Conservation (phyloP, 2,888 invertebrate genomes). For the Catocala nupta region DNA sequence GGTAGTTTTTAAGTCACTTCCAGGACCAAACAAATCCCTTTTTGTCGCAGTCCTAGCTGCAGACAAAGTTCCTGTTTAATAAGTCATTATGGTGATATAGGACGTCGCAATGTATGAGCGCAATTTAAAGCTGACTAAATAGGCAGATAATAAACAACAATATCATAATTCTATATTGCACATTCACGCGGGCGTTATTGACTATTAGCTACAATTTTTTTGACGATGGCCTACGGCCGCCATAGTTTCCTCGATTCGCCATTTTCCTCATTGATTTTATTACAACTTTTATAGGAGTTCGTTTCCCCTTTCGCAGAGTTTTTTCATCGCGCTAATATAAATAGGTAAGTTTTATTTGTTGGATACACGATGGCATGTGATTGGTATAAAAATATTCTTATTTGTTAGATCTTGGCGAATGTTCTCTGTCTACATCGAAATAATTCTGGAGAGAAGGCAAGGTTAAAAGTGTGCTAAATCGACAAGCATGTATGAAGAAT, state of each 20-base stretch:
- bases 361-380: background rate
- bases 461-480: no score
- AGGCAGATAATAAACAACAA: background rate
- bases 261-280: slow-evolving; percentile 15
- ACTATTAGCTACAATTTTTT: background rate
- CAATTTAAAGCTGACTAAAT: no score
- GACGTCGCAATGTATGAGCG: no score
- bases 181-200: background rate
- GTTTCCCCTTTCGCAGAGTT: slow-evolving; percentile 5
- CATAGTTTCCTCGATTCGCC: slow-evolving; percentile 1
- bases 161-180: background rate
- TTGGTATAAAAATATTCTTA: background rate
- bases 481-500: no score
- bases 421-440: no score
- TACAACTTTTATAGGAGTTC: slow-evolving; percentile 12
- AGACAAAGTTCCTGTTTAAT: no score
- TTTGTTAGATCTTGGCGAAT: background rate
- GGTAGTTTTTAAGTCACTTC: no score
- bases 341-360: slow-evolving; percentile 10
- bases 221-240: slow-evolving; percentile 4
- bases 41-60: no score
- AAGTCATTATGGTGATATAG: no score
- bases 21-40: no score
- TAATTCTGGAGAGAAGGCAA: no score
- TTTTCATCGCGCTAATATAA: slow-evolving; percentile 5